phyloP scores from a whole-genome alignment of 2,797 vertebrate genomes.

The Sandelia bainsii region DNA sequence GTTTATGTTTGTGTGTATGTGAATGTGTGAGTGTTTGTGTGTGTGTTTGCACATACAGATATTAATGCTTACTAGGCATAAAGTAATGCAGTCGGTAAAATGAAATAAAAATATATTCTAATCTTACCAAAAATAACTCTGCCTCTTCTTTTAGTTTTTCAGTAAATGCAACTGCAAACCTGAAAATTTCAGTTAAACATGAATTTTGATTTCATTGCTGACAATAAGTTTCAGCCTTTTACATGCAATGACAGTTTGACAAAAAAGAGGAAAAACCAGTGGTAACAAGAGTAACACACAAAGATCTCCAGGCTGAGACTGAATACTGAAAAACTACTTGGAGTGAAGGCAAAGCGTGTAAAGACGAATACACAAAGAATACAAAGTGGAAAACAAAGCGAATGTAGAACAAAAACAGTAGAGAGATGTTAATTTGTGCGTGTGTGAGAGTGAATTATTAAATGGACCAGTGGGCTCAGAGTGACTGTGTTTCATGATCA shows the following conservation, averaged over 20 bases:
- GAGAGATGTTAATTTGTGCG: conserved; percentile 60
- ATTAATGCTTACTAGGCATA: neutral
- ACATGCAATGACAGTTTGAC: conserved; percentile 35
- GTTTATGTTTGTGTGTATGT: neutral
- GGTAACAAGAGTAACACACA: conserved; percentile 39
- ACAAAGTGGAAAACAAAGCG: conserved; percentile 52
- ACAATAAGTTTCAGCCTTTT: conserved; percentile 26
- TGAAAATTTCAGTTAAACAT: conserved; percentile 64
- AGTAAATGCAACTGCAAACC: conserved; percentile 95
- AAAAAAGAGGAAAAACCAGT: conserved; percentile 27
- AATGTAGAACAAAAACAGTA: conserved; percentile 62
- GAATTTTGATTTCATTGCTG: conserved; percentile 18
- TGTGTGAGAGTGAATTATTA: conserved; percentile 54
- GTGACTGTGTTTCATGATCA: conserved; percentile 71
- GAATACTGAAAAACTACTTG: conserved; percentile 24
- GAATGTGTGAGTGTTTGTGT: accelerated
- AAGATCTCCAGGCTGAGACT: conserved; percentile 30
- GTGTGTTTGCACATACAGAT: neutral
- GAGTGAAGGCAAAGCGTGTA: conserved; percentile 49
- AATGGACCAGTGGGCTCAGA: conserved; percentile 52
- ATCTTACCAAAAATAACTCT: conserved; percentile 88
- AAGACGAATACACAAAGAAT: conserved; percentile 49
- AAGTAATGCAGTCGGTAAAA: neutral
- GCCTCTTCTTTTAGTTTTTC: conserved; percentile 89
- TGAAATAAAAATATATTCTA: conserved; percentile 28